These are phyloP conservation scores for Chaetorhynchus papuensis DNA, from an alignment of 2,113 vertebrate genomes.

Conservation along the genomic window DNA sequence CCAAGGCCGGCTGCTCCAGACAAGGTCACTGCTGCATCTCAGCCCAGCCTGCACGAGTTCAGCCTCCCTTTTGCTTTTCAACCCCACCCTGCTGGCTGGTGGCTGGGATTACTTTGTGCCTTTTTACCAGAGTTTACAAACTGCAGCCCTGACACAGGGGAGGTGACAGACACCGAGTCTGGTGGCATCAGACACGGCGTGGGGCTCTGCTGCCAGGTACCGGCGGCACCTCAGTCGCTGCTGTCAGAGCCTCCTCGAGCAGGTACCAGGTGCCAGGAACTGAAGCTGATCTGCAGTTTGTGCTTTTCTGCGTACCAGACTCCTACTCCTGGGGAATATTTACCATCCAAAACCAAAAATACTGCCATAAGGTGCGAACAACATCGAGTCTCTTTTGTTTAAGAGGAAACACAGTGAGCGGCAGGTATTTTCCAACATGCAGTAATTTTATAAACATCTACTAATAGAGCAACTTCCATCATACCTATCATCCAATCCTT, in stretches of 20 bases:
- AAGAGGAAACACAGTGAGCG: not conserved
- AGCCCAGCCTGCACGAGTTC: not conserved
- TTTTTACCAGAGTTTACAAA: not conserved
- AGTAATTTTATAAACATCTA: not conserved
- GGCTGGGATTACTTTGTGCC: not conserved
- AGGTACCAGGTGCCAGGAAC: not conserved
- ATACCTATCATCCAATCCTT: not conserved
- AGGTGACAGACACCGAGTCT: not conserved
- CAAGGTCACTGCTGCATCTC: fast-evolving
- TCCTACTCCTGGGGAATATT: slow-evolving; percentile 50
- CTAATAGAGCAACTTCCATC: not conserved
- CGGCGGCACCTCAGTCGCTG: not conserved
- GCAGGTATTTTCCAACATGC: slow-evolving; percentile 16
- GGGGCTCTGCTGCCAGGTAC: not conserved
- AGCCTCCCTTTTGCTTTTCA: not conserved
- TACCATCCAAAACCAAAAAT: slow-evolving; percentile 48
- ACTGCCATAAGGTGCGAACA: slow-evolving; percentile 61
- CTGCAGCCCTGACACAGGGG: not conserved
- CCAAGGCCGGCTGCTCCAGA: not conserved
- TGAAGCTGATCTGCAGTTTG: not conserved
- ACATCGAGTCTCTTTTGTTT: slow-evolving; percentile 54
- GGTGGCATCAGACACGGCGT: not conserved
- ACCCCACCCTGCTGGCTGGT: not conserved
- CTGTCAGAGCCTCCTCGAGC: not conserved
- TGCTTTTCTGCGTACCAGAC: slow-evolving; percentile 23